These are phyloP conservation scores for Trachelipus rathkii DNA, from an alignment of 1,140 invertebrate genomes.

Conservation along the genomic window DNA sequence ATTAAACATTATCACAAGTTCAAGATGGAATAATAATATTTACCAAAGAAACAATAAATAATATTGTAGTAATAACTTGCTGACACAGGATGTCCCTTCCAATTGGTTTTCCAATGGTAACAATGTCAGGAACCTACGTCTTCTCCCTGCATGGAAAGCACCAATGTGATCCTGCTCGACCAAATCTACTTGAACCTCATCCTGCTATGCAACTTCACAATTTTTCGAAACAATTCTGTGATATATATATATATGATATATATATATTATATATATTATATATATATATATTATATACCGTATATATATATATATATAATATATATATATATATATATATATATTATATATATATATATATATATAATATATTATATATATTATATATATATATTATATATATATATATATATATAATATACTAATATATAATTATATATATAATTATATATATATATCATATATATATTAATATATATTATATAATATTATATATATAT, in stretches of 20 bases:
- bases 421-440: too few relatives aligned
- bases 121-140: conserved; percentile 92
- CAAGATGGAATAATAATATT: too few relatives aligned
- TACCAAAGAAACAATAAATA: too few relatives aligned
- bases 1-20: too few relatives aligned
- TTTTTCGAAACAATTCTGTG: conserved; percentile 64
- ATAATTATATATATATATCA: too few relatives aligned
- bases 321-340: neutral
- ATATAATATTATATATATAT: too few relatives aligned
- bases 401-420: too few relatives aligned
- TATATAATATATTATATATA: too few relatives aligned
- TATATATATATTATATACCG: conserved; percentile 2
- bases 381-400: too few relatives aligned
- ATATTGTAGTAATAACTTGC: conserved; percentile 85
- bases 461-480: too few relatives aligned
- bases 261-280: neutral
- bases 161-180: conserved; percentile 86
- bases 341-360: neutral
- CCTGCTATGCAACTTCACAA: conserved; percentile 95
- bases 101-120: conserved; percentile 88
- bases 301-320: conserved; percentile 30
- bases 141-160: conserved; percentile 88
- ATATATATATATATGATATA: conserved; percentile 18
- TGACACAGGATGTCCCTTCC: conserved; percentile 85
- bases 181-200: conserved; percentile 99